Evolutionary conservation across 2,113 vertebrate genomes (phyloP).

Genomic region (Oxyruncus cristatus): DNA sequence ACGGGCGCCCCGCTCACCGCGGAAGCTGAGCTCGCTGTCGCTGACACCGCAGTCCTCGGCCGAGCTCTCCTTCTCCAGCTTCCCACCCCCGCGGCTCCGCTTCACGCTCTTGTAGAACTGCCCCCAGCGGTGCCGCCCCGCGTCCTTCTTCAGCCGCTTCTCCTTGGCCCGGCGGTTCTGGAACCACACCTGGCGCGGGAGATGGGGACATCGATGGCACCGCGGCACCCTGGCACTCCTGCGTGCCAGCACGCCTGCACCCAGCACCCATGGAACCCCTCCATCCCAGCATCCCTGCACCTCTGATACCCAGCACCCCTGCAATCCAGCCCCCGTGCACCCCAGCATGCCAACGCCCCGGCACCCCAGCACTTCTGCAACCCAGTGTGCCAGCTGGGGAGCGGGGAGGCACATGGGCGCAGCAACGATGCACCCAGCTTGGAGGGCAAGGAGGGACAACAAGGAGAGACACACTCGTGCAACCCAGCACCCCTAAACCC

Average conservation of each 20-base stretch:
- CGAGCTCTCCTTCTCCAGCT: conserved; percentile 94
- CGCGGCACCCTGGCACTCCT: not conserved
- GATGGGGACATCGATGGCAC: fast-evolving
- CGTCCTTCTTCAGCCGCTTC: conserved; percentile 96
- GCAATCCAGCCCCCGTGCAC: not conserved
- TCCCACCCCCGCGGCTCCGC: conserved; percentile 83
- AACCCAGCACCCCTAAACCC: not conserved
- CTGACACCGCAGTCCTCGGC: conserved; percentile 93
- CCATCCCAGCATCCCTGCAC: not conserved
- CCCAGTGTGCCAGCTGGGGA: not conserved
- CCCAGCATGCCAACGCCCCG: not conserved
- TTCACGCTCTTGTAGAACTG: conserved; percentile 97
- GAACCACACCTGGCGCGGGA: conserved; percentile 89
- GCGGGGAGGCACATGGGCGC: no score
- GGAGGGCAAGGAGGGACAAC: no score
- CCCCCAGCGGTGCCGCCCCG: conserved; percentile 95
- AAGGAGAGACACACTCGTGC: no score
- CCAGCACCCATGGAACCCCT: not conserved
- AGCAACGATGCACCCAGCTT: no score
- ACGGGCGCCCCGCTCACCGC: conserved; percentile 76
- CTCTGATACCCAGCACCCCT: not conserved
- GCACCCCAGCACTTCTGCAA: not conserved
- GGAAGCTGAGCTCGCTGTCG: conserved; percentile 98
- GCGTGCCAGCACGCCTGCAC: fast-evolving
- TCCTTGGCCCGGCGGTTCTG: conserved; percentile 97